These are phyloP conservation scores for Amphibalanus amphitrite DNA, from an alignment of 1,140 invertebrate species.

Conservation along the genomic window DNA sequence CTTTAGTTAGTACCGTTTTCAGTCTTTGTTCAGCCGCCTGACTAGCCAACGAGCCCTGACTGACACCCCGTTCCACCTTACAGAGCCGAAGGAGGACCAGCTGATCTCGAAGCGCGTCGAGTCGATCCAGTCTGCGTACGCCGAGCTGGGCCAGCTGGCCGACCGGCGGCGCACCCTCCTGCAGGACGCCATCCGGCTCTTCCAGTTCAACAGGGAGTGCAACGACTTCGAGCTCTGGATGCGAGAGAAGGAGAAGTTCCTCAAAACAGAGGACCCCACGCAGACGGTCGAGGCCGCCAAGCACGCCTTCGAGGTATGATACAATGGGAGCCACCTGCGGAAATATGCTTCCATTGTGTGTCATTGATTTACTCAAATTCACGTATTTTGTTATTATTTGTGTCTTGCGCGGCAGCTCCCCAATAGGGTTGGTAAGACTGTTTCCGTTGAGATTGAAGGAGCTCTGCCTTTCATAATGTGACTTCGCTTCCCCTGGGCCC, in stretches of 20 bases:
- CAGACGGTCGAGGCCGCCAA: background rate
- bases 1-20: no score
- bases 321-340: conserved; percentile 74
- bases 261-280: conserved; percentile 29
- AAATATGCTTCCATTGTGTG: no score
- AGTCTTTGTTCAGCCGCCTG: no score
- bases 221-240: conserved; percentile 97
- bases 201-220: conserved; percentile 90
- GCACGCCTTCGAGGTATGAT: conserved; percentile 42
- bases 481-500: no score
- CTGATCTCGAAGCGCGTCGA: conserved; percentile 2
- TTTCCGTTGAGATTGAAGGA: no score
- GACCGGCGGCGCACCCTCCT: conserved; percentile 59
- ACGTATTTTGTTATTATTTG: no score
- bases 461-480: no score
- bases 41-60: no score
- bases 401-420: no score
- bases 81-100: conserved; percentile 1
- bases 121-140: conserved; percentile 8
- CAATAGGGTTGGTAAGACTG: no score
- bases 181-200: conserved; percentile 59
- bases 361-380: no score
- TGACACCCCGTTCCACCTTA: no score
- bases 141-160: conserved; percentile 44
- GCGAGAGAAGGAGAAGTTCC: conserved; percentile 77